Evolutionary conservation across 2,113 vertebrate species (phyloP).

Genomic region (Pteronura brasiliensis): DNA sequence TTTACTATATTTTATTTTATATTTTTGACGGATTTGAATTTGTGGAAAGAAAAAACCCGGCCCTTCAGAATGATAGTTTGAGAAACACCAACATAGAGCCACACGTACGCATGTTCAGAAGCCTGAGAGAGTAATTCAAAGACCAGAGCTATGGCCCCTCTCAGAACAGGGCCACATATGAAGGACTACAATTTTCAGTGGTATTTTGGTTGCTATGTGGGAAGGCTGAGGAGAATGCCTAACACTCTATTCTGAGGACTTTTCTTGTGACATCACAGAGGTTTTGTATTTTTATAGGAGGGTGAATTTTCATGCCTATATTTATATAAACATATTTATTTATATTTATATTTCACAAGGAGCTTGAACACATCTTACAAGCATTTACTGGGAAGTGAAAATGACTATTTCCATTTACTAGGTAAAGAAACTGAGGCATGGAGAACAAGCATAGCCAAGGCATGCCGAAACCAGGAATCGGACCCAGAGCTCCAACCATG

Average conservation of each 20-base stretch:
- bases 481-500: not conserved
- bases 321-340: not conserved
- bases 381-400: not conserved
- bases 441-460: not conserved
- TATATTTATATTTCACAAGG: not conserved
- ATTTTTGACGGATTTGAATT: not conserved
- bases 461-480: not conserved
- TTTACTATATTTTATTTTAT: not conserved
- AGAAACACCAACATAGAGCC: not conserved
- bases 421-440: conserved; percentile 42
- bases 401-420: not conserved
- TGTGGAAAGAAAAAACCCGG: too few species aligned
- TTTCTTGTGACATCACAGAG: not conserved
- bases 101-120: not conserved
- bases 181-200: not conserved
- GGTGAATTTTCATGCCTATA: not conserved
- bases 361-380: not conserved
- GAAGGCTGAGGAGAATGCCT: not conserved
- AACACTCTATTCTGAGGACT: not conserved
- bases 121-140: not conserved
- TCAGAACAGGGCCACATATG: not conserved
- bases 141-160: not conserved
- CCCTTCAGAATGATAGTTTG: not conserved
- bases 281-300: not conserved
- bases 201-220: not conserved